Conservation (phyloP, 2,797 vertebrate species). For the Phataginus tricuspis region DNA sequence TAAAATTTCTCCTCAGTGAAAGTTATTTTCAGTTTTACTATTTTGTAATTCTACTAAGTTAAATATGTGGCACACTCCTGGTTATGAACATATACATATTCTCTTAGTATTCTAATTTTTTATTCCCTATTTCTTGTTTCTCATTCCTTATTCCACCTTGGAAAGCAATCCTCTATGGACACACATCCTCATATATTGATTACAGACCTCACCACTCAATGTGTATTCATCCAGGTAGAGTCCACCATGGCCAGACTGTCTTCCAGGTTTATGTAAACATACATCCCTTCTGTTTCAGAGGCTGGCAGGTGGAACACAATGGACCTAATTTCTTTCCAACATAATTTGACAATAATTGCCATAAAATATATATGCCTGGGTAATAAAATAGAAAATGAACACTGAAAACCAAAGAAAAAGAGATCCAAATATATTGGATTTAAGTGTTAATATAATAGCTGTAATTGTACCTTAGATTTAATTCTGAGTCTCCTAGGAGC, state of each 20-base stretch:
- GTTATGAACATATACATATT: not conserved
- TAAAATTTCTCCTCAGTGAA: not conserved
- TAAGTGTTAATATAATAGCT: not conserved
- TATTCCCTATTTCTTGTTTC: not conserved
- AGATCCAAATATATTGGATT: not conserved
- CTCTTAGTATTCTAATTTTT: not conserved
- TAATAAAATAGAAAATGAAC: not conserved
- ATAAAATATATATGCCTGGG: not conserved
- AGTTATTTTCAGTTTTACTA: not conserved
- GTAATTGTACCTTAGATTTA: not conserved
- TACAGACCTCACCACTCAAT: not conserved
- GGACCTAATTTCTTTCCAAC: constrained; percentile 15
- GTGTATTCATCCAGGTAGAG: not conserved
- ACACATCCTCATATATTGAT: not conserved
- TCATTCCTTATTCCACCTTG: not conserved
- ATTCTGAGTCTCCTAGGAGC: not conserved
- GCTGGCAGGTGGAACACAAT: not conserved
- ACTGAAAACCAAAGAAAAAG: not conserved
- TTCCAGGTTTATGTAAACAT: not conserved
- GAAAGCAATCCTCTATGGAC: not conserved
- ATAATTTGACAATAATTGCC: not conserved
- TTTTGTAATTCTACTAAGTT: not conserved
- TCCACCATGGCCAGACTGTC: not conserved
- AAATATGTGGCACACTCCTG: not conserved
- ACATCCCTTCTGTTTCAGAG: not conserved